Percentiles rank a stretch among this genome's conserved stretches.
Evolutionary conservation across 1,140 invertebrate genomes (phyloP).

Genomic region (Frieseomelitta varia): DNA sequence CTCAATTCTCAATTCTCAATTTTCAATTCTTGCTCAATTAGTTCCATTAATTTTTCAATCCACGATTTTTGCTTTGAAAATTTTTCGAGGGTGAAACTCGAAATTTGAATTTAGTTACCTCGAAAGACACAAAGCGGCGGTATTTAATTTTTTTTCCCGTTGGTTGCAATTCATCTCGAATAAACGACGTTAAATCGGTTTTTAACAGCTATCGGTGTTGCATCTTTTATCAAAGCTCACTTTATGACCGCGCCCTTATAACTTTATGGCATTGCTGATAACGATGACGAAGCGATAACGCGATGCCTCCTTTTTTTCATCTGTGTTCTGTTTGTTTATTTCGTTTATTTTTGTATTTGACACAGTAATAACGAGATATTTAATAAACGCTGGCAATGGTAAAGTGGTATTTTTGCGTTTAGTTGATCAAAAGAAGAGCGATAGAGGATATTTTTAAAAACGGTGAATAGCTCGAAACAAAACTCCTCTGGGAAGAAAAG

Average conservation of each 20-base stretch:
- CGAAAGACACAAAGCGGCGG: neutral
- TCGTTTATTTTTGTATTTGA: neutral
- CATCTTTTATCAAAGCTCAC: constrained; percentile 1
- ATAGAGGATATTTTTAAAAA: neutral
- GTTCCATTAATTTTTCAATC: neutral
- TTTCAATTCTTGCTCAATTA: neutral
- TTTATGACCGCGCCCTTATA: neutral
- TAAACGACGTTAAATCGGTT: neutral
- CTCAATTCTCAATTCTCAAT: no score
- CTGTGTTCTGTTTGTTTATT: neutral
- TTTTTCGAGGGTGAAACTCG: constrained; percentile 8
- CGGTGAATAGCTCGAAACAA: neutral
- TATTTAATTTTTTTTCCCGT: constrained; percentile 3
- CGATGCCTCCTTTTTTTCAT: neutral
- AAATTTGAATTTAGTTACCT: neutral
- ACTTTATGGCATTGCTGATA: neutral
- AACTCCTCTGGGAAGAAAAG: neutral
- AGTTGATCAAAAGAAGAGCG: neutral
- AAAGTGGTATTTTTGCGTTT: neutral
- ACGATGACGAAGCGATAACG: constrained; percentile 6
- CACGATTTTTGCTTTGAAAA: neutral
- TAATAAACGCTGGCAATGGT: neutral
- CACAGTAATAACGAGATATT: neutral
- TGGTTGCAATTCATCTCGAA: neutral
- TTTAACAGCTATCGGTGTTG: constrained; percentile 9